Base-by-base conservation (phyloP, 2,113 vertebrate genomes). In the Xiphophorus maculatus region DNA sequence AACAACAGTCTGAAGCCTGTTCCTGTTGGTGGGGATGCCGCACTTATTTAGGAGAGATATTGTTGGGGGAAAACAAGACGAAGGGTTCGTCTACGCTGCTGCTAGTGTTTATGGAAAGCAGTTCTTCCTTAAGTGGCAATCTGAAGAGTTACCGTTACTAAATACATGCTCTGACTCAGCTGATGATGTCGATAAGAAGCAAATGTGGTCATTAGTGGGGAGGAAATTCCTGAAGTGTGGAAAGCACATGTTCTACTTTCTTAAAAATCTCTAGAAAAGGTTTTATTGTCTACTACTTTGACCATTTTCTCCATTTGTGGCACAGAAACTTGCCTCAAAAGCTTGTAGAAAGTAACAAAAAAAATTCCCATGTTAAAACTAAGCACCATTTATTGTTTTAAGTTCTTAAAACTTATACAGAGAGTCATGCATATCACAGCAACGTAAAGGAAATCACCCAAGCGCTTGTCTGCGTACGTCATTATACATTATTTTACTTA, bases 31-130 rank as follows among this genome's bases (percentile, higher is more conserved):
- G 17, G 66, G 1, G 19, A 37, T 42, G 7, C 0, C 32, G 61
- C 54, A 58, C 28, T 71, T 65, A 40, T 17, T 65, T 77, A 65
- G n/a, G 3, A 29, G 29, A 29, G 27, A 71, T 27, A 60, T 22
- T 60, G 28, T 54, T 62, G 0, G 54, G 60, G 35, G 35, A 54
- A 68, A 67, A 61, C 30, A 35, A 67, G 51, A 48, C 5, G 1
- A 15, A 48, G 4, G 17, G 5, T 48, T 19, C 4, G 17, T 19
- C 17, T 42, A 3, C 3, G 37, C 37, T n/a, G 3, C 9, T 67
- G 66, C 27, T 44, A 15, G n/a, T 67, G 65, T 12, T 4, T 15
- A 8, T 17, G 12, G 11, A 48, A 19, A 19, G 15, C 44, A 48
- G 44, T 6, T 66, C 40, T 28, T 42, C 19, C 37, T 19, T 27